Conservation (phyloP, 1,140 invertebrate species). For the Temnothorax nylanderi region DNA sequence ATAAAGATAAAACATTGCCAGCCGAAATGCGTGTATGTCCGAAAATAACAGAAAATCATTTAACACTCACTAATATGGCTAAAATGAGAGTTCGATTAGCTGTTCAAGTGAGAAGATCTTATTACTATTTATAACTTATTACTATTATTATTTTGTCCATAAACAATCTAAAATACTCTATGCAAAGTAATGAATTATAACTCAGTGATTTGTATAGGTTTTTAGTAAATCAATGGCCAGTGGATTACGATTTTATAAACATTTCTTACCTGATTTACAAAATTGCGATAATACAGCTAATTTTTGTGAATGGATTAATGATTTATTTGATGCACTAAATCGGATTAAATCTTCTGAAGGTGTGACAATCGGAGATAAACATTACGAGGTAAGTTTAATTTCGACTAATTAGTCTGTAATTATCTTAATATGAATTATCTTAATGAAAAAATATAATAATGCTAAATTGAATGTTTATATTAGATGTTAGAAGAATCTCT, state of each 20-base stretch:
- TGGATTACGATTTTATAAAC: neutral
- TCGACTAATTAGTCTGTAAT: too few species aligned
- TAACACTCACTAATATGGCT: neutral
- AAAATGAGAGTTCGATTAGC: slow-evolving; percentile 16
- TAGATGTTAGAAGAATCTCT: neutral
- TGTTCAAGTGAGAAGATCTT: neutral
- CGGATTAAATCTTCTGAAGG: neutral
- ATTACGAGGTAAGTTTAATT: neutral
- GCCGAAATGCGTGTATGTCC: neutral
- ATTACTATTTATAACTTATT: neutral
- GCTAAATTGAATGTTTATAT: neutral
- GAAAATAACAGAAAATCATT: neutral
- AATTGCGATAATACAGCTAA: neutral
- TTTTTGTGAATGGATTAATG: slow-evolving; percentile 15
- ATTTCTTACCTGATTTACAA: neutral
- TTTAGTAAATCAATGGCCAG: slow-evolving; percentile 1
- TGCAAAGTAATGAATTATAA: neutral
- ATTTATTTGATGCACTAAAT: slow-evolving; percentile 13
- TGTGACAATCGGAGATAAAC: neutral
- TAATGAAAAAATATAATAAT: too few species aligned
- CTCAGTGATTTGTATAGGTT: neutral
- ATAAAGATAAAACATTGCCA: neutral
- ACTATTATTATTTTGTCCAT: neutral
- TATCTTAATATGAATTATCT: too few species aligned
- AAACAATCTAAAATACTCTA: neutral